phyloP scores from a whole-genome alignment of 2,797 vertebrate species.

The Cuculus canorus region DNA sequence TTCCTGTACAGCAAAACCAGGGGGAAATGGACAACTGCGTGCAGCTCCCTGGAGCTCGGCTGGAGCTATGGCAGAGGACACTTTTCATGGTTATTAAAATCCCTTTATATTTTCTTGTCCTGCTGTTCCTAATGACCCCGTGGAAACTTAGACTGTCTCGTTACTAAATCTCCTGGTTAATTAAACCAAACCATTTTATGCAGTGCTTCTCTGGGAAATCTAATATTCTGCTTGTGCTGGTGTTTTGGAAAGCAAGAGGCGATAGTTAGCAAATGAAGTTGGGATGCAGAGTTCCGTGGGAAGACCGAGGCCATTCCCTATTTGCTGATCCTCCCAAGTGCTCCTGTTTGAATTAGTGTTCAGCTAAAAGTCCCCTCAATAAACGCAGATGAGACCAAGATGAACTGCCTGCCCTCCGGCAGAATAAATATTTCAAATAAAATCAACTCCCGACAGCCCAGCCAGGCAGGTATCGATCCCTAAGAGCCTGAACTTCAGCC shows the following conservation, averaged over 20 bases:
- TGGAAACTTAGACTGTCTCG: slow-evolving; percentile 18
- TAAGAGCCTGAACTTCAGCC: slow-evolving; percentile 76
- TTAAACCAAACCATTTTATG: neutral
- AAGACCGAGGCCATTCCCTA: neutral
- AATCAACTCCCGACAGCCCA: slow-evolving; percentile 77
- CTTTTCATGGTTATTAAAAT: slow-evolving; percentile 16
- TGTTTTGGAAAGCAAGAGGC: neutral
- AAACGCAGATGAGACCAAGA: slow-evolving; percentile 76
- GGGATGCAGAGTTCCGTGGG: neutral
- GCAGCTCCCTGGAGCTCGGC: neutral
- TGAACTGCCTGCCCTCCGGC: slow-evolving; percentile 75
- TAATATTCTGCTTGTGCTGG: neutral
- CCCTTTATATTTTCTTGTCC: slow-evolving; percentile 10
- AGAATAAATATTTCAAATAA: slow-evolving; percentile 85
- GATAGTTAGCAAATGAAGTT: neutral
- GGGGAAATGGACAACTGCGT: neutral
- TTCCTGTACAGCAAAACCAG: neutral
- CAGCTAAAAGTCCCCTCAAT: slow-evolving; percentile 59
- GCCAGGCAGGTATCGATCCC: slow-evolving; percentile 80
- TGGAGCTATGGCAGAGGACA: neutral
- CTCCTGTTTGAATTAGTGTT: slow-evolving; percentile 35
- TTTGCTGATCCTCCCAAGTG: neutral
- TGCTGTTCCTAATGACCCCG: slow-evolving; percentile 42
- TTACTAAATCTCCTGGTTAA: slow-evolving; percentile 42
- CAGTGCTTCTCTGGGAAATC: neutral